phyloP scores from a whole-genome alignment of 2,113 vertebrate species.

The Promerops cafer region DNA sequence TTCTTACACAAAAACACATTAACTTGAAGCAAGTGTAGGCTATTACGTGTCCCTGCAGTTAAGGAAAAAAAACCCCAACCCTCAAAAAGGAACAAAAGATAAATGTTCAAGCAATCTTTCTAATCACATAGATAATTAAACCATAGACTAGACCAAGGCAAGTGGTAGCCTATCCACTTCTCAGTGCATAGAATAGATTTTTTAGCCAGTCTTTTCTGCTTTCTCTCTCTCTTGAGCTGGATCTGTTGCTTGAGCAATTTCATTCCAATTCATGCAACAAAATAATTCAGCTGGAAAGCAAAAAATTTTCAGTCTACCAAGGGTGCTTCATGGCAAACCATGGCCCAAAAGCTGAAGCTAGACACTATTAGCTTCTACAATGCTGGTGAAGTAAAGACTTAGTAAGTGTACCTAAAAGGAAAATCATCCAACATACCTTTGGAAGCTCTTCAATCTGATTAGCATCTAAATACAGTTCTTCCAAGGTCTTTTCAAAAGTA shows the following conservation, averaged over 20 bases:
- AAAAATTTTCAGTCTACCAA: background rate
- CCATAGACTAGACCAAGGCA: background rate
- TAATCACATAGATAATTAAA: background rate
- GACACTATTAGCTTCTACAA: background rate
- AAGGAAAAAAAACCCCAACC: background rate
- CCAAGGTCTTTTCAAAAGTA: slow-evolving; percentile 95
- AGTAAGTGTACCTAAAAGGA: background rate
- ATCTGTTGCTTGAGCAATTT: background rate
- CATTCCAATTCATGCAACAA: background rate
- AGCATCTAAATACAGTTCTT: slow-evolving; percentile 98
- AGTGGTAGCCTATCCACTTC: background rate
- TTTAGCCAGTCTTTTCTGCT: background rate
- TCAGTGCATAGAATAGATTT: background rate
- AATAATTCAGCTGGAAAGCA: background rate
- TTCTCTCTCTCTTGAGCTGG: background rate
- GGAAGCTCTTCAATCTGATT: slow-evolving; percentile 99
- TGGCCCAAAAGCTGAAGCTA: background rate
- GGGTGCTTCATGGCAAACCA: background rate
- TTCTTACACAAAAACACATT: background rate
- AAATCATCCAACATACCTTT: slow-evolving; percentile 81
- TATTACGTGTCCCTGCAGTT: background rate
- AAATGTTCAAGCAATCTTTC: background rate
- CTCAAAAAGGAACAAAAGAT: background rate
- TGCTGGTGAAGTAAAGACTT: background rate
- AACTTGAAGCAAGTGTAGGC: background rate